These are phyloP conservation scores for Pampusana beccarii DNA, from an alignment of 2,113 vertebrate species.

Conservation along the genomic window DNA sequence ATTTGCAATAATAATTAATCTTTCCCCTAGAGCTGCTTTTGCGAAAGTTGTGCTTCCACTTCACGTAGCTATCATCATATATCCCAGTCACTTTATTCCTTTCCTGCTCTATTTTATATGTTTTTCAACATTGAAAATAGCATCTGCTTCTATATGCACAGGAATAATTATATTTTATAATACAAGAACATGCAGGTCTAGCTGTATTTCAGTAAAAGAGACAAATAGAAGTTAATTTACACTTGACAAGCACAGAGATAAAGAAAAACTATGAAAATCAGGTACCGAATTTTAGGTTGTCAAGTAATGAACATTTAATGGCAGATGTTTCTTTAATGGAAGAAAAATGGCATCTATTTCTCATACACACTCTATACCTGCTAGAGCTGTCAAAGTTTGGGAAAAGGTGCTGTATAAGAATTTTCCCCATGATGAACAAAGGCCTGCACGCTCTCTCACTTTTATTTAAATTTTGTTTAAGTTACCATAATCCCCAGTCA, in stretches of 20 bases:
- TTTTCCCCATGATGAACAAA: neutral
- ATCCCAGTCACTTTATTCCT: neutral
- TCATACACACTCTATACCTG: neutral
- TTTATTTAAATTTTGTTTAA: neutral
- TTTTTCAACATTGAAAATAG: neutral
- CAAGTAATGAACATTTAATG: neutral
- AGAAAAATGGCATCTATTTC: neutral
- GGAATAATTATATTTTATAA: neutral
- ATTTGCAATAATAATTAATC: neutral
- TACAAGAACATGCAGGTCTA: neutral
- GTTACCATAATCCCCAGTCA: neutral
- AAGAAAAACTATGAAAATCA: neutral
- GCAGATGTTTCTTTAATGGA: neutral
- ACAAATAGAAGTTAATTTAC: neutral
- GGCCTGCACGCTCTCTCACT: neutral
- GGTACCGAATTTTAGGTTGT: constrained; percentile 3
- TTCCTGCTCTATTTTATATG: neutral
- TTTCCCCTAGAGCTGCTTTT: neutral
- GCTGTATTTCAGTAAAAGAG: neutral
- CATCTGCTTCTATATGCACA: neutral
- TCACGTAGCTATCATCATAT: neutral
- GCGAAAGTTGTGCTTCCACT: neutral
- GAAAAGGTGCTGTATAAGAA: neutral
- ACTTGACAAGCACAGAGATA: neutral
- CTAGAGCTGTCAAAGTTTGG: neutral